phyloP scores from a whole-genome alignment of 2,113 vertebrate genomes.

The Chamaea fasciata region DNA sequence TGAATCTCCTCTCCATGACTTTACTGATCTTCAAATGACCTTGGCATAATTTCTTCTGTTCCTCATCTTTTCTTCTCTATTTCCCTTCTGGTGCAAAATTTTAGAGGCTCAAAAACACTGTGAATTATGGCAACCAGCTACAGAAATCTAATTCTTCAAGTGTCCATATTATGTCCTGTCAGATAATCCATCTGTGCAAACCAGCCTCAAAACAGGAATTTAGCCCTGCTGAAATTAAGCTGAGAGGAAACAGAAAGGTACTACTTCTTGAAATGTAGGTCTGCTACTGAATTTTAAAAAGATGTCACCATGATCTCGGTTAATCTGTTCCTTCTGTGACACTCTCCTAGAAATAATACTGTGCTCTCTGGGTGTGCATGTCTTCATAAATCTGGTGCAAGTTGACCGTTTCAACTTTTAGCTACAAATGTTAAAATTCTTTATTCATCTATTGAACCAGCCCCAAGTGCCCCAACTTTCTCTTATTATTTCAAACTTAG shows the following conservation, averaged over 20 bases:
- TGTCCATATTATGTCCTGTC: neutral
- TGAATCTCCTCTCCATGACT: neutral
- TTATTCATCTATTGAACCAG: neutral
- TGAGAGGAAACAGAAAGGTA: neutral
- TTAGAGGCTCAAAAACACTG: neutral
- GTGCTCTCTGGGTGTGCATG: neutral
- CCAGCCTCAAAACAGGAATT: neutral
- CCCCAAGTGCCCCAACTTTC: neutral
- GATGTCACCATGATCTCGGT: neutral
- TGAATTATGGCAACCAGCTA: neutral
- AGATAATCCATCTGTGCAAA: neutral
- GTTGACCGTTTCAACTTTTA: neutral
- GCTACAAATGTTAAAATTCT: neutral
- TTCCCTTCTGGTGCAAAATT: neutral
- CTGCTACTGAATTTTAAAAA: conserved; percentile 12
- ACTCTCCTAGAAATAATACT: neutral
- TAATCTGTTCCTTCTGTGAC: neutral
- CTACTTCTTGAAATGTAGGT: neutral
- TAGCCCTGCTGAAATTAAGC: neutral
- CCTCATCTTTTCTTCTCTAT: neutral
- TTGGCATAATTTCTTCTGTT: neutral
- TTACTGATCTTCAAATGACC: neutral
- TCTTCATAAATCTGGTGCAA: neutral
- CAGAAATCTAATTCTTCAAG: conserved; percentile 17
- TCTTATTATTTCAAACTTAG: neutral